Conservation (phyloP, 2,888 invertebrate genomes). For the Petrolisthes cinctipes region DNA sequence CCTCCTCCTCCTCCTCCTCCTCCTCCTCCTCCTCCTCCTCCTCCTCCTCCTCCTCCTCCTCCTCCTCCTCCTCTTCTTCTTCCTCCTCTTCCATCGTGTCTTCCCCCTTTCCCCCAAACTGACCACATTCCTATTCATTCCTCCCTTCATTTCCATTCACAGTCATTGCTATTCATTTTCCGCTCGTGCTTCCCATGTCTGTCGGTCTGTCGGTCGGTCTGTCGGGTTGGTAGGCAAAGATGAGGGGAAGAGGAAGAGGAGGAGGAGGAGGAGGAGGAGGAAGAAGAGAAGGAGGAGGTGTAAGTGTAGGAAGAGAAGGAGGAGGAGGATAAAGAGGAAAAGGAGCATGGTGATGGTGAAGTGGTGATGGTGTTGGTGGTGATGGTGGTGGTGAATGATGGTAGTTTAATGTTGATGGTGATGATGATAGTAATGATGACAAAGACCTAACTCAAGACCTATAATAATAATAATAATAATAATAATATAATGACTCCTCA, state of each 20-base stretch:
- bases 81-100: constrained; percentile 17
- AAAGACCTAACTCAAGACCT: no score
- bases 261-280: no score
- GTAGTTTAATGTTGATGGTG: no score
- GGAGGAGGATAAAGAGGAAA: not conserved
- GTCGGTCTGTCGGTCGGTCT: not conserved
- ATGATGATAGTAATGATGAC: no score
- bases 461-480: no score
- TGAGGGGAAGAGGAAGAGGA: not conserved
- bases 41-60: not conserved
- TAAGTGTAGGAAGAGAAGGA: no score
- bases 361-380: no score
- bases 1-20: not conserved
- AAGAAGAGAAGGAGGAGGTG: no score
- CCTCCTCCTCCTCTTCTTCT: not conserved
- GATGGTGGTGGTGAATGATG: no score
- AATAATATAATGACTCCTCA: no score
- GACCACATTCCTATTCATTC: not conserved
- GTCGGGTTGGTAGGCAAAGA: constrained; percentile 12
- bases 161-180: not conserved
- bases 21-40: not conserved
- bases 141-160: not conserved
- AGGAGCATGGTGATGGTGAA: no score
- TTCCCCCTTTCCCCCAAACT: not conserved
- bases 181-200: not conserved